phyloP scores from a whole-genome alignment of 2,797 vertebrate species.

The Falco cherrug region DNA sequence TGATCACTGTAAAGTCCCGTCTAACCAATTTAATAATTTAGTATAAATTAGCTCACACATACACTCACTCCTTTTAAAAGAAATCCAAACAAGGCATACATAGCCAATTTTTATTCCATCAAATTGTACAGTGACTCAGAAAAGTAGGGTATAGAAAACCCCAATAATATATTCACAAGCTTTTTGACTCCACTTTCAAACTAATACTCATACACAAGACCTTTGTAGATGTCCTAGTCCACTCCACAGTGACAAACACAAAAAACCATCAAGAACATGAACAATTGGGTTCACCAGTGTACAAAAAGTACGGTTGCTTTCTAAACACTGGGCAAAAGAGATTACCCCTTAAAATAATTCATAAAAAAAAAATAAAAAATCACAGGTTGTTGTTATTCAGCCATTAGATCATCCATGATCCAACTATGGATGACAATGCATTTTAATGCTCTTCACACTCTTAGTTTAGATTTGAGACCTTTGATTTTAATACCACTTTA shows the following conservation, averaged over 20 bases:
- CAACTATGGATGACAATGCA: fast-evolving
- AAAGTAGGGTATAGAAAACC: not conserved
- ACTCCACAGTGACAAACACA: not conserved
- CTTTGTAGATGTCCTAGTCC: not conserved
- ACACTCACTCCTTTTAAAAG: not conserved
- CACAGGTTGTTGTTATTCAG: not conserved
- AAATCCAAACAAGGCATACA: not conserved
- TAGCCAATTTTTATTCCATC: not conserved
- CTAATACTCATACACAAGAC: not conserved
- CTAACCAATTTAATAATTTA: not conserved
- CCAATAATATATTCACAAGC: not conserved
- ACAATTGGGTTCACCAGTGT: not conserved
- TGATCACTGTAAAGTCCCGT: not conserved
- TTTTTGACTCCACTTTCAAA: not conserved
- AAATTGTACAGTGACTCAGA: not conserved
- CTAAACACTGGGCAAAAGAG: not conserved
- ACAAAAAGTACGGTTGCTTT: not conserved
- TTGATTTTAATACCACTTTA: not conserved
- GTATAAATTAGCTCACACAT: not conserved
- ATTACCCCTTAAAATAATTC: not conserved
- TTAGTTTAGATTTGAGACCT: not conserved
- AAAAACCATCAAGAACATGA: not conserved
- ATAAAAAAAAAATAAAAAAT: not conserved
- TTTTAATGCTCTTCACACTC: not conserved
- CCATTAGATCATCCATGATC: not conserved